phyloP scores from a whole-genome alignment of 2,113 vertebrate species.

The Furnarius figulus region DNA sequence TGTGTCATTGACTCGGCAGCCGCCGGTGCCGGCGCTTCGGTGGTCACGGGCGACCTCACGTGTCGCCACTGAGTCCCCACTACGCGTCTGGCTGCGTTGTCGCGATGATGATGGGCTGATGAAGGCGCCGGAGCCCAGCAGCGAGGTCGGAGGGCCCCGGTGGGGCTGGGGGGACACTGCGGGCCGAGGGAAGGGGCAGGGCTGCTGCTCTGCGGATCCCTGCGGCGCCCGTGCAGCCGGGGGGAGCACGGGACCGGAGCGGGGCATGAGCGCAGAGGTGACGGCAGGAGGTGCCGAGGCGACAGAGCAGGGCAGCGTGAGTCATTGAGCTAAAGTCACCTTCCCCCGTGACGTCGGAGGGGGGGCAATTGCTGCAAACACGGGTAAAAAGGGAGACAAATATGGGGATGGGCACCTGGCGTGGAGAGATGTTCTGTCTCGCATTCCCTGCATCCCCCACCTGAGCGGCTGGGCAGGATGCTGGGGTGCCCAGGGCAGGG shows the following conservation, averaged over 20 bases:
- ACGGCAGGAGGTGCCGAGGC: background rate
- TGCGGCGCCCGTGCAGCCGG: slow-evolving; percentile 2
- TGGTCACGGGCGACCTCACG: background rate
- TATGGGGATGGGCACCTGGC: accelerated
- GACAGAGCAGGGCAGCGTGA: background rate
- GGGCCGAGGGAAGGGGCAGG: slow-evolving; percentile 39
- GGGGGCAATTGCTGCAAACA: background rate
- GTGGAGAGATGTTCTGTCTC: accelerated
- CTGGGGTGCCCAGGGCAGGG: background rate
- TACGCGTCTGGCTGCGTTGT: background rate
- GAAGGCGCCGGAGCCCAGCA: background rate
- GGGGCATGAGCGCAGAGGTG: background rate
- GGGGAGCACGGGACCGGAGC: background rate
- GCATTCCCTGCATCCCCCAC: accelerated
- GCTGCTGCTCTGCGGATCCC: slow-evolving; percentile 51
- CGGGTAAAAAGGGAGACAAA: background rate
- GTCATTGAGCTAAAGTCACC: background rate
- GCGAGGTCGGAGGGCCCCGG: background rate
- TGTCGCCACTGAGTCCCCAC: background rate
- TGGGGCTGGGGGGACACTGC: background rate
- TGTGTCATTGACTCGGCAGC: background rate
- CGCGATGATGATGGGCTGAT: background rate
- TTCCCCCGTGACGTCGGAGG: background rate
- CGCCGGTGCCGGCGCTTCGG: background rate
- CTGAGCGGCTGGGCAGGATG: background rate